A percentile compares a stretch with the other conserved stretches of the same genome.
Evolutionary conservation across 1,140 invertebrate genomes (phyloP).

Genomic region (Paracyclopina nana): DNA sequence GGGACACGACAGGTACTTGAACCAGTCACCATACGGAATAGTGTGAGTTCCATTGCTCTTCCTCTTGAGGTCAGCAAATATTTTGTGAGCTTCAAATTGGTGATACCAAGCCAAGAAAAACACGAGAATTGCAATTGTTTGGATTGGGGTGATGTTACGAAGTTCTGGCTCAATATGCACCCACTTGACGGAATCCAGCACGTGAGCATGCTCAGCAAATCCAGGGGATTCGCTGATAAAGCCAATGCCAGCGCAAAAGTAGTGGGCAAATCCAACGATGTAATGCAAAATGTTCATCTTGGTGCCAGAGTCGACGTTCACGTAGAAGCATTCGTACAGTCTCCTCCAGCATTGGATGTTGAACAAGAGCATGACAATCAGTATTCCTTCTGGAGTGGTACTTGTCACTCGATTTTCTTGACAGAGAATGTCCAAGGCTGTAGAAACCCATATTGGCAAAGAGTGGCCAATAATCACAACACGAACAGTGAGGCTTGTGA

Average conservation of each 20-base stretch:
- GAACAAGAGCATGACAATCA: conserved; percentile 13
- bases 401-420: neutral
- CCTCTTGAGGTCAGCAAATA: conserved; percentile 13
- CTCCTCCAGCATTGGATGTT: conserved; percentile 7
- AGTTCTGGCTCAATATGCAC: neutral
- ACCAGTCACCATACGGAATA: conserved; percentile 10
- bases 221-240: conserved; percentile 15
- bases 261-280: conserved; percentile 17
- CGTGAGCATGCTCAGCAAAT: neutral
- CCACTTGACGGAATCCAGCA: neutral
- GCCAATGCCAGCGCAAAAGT: conserved; percentile 16
- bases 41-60: conserved; percentile 2
- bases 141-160: neutral
- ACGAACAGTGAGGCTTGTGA: neutral
- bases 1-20: conserved; percentile 16
- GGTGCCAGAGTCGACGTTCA: conserved; percentile 13
- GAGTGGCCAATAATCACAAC: neutral
- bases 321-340: conserved; percentile 17
- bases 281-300: conserved; percentile 18
- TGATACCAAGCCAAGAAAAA: conserved; percentile 15
- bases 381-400: neutral
- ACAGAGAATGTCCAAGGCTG: neutral
- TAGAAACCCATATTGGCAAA: neutral
- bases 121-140: neutral
- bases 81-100: conserved; percentile 14